These are phyloP conservation scores for Odontothrips loti DNA, from an alignment of 2,888 invertebrate genomes.

Conservation along the genomic window DNA sequence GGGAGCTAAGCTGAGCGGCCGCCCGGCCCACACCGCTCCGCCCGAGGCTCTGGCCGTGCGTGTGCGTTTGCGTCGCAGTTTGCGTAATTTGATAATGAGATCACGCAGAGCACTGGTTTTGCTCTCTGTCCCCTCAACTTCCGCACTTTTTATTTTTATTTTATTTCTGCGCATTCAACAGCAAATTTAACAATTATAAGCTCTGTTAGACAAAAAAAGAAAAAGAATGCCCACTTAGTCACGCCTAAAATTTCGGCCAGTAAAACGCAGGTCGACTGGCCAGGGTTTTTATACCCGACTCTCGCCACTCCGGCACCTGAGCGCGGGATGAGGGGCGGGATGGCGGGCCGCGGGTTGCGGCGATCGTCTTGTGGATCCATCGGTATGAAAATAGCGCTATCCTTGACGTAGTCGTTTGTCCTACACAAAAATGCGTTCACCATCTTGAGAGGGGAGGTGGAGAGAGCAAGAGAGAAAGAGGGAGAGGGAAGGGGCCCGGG, in stretches of 20 bases:
- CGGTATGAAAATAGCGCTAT: background rate
- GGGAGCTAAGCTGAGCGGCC: no score
- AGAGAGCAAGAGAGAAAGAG: background rate
- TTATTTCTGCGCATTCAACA: background rate
- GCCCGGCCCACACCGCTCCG: no score
- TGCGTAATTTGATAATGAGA: background rate
- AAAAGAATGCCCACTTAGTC: background rate
- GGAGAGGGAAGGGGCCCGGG: background rate
- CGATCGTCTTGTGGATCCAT: no score
- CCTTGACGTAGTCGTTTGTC: background rate
- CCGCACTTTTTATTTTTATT: background rate
- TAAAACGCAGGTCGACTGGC: no score
- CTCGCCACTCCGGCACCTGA: background rate
- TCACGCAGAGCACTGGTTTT: background rate
- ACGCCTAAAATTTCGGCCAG: background rate
- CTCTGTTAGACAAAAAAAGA: background rate
- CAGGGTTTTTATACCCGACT: background rate
- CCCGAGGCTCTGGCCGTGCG: no score
- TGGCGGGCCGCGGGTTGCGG: background rate
- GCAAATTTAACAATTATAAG: background rate
- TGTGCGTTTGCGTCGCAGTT: no score
- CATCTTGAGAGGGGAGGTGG: no score
- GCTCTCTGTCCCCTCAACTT: background rate
- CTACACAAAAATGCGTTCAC: background rate
- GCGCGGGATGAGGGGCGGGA: background rate